Conservation (phyloP, 2,888 invertebrate species). For the Stenodera caucasica region DNA sequence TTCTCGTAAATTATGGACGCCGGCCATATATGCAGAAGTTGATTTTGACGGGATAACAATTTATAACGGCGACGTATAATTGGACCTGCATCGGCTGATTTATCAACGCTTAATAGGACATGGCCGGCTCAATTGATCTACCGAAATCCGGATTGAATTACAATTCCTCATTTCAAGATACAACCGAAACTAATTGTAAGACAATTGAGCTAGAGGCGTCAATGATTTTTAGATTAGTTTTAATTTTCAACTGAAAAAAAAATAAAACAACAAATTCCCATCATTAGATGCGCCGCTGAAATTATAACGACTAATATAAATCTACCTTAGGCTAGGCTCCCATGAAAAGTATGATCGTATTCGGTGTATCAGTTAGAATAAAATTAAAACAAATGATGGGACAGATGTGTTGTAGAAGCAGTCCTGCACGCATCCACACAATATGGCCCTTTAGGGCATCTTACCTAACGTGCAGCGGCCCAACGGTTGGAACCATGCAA, state of each 20-base stretch:
- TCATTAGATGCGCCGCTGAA: slow-evolving; percentile 11
- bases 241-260: no score
- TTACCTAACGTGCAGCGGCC: not conserved
- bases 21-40: slow-evolving; percentile 35
- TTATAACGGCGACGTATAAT: slow-evolving; percentile 19
- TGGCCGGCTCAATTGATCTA: not conserved
- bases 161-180: not conserved
- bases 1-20: slow-evolving; percentile 35
- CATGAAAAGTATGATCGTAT: slow-evolving; percentile 20
- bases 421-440: not conserved
- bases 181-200: not conserved
- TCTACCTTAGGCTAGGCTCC: slow-evolving; percentile 22
- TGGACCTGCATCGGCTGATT: slow-evolving; percentile 8
- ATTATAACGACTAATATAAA: slow-evolving; percentile 29
- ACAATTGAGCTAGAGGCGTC: not conserved
- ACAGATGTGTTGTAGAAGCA: slow-evolving; percentile 3
- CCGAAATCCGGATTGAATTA: not conserved
- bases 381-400: not conserved
- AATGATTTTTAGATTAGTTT: not conserved
- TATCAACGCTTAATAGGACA: slow-evolving; percentile 11
- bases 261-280: not conserved
- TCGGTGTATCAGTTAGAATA: slow-evolving; percentile 8
- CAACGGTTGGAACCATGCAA: not conserved
- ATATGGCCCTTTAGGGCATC: not conserved
- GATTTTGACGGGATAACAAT: slow-evolving; percentile 32